These are phyloP conservation scores for Oxystoma pomonae DNA, from an alignment of 2,888 invertebrate species.

Conservation along the genomic window DNA sequence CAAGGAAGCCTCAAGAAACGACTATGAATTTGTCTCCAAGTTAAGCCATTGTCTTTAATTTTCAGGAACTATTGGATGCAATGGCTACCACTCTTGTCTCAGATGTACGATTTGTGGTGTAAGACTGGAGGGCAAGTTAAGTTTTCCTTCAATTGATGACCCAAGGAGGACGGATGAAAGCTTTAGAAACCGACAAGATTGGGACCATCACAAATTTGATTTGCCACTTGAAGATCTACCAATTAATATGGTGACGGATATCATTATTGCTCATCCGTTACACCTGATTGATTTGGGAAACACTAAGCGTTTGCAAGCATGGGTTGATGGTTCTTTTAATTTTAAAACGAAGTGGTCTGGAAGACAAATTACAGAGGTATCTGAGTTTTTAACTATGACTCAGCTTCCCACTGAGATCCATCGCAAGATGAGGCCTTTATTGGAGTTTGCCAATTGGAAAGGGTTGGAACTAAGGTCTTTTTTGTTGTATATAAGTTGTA, in stretches of 20 bases:
- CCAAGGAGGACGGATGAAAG: slow-evolving; percentile 16
- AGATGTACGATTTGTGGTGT: slow-evolving; percentile 26
- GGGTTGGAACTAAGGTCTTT: slow-evolving; percentile 22
- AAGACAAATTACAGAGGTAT: slow-evolving; percentile 17
- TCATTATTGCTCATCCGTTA: slow-evolving; percentile 22
- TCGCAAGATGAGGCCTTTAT: slow-evolving; percentile 20
- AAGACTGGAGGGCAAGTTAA: slow-evolving; percentile 18
- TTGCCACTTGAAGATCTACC: slow-evolving; percentile 13
- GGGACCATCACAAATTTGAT: slow-evolving; percentile 18
- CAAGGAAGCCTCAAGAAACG: no score
- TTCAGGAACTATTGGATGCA: slow-evolving; percentile 24
- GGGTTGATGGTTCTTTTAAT: slow-evolving; percentile 25
- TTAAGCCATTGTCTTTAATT: slow-evolving; percentile 2
- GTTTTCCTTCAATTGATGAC: slow-evolving; percentile 17
- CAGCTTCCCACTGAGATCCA: slow-evolving; percentile 26
- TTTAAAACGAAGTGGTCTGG: slow-evolving; percentile 25
- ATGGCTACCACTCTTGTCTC: slow-evolving; percentile 24
- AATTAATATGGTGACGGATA: slow-evolving; percentile 20
- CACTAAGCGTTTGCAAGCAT: slow-evolving; percentile 24
- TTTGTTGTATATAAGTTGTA: slow-evolving; percentile 21
- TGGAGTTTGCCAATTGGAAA: slow-evolving; percentile 23
- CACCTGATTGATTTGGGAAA: slow-evolving; percentile 21
- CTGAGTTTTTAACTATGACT: slow-evolving; percentile 18
- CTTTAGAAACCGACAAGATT: slow-evolving; percentile 17
- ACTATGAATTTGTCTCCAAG: no score